A percentile compares a stretch with the other conserved stretches of the same genome.
Evolutionary conservation across 2,113 vertebrate genomes (phyloP).

Genomic region (Mesembrinibis cayennensis): DNA sequence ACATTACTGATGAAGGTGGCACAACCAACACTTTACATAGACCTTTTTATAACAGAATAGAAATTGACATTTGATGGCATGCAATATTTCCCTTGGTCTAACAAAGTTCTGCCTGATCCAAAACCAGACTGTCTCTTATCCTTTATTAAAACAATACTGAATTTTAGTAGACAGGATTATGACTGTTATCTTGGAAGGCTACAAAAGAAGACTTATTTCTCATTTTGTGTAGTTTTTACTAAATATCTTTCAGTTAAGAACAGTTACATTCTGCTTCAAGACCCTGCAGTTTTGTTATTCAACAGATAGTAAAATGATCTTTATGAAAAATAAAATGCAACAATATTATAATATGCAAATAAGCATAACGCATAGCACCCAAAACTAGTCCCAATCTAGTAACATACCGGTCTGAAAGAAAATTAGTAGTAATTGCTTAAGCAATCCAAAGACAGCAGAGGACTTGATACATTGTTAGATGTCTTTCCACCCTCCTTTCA

Average conservation of each 20-base stretch:
- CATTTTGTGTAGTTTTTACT: not conserved
- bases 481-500: not conserved
- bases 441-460: not conserved
- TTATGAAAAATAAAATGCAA: not conserved
- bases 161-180: not conserved
- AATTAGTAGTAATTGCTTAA: not conserved
- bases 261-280: not conserved
- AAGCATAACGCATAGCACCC: not conserved
- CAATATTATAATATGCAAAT: not conserved
- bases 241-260: not conserved
- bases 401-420: not conserved
- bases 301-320: not conserved
- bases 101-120: not conserved
- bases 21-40: not conserved
- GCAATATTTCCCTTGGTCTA: not conserved
- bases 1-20: not conserved
- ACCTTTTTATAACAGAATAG: not conserved
- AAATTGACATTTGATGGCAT: not conserved
- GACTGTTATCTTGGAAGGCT: not conserved
- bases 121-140: not conserved
- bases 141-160: not conserved
- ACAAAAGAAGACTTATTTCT: not conserved
- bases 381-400: not conserved
- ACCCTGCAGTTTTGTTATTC: not conserved
- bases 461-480: rapidly evolving